Base-by-base conservation (phyloP, 2,113 vertebrate species). In the Oryzias curvinotus region DNA sequence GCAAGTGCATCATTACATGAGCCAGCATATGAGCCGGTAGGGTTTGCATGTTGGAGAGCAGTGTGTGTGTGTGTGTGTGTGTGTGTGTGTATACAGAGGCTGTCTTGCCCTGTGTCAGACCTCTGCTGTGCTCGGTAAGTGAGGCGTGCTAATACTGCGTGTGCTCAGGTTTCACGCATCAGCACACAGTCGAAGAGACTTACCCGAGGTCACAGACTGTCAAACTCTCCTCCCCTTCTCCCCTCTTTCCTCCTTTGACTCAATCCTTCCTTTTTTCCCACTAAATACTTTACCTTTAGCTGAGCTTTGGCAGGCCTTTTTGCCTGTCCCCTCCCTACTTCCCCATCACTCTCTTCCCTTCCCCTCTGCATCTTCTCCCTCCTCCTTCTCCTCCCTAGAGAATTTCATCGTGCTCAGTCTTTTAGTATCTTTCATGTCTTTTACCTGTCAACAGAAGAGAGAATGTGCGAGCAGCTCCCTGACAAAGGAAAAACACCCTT, bases 81-180 rank as follows among this genome's bases (percentile, higher is more conserved):
- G 57, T 71, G 73, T 75, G 78, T 78, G 74, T 77, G 55, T 50
- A 14, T 28, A 28, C 66, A 69, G 50, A 77, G 65, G 70, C 63
- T 80, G 84, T 72, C 75, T 71, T 79, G 79, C 77, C 84, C 88
- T 80, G 75, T 87, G 88, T 85, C 81, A 82, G 85, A 77, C 78
- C 83, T 90, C 85, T 82, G 83, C 80, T 87, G 88, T 85, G 87
- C 86, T 87, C 73, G 71, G 82, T 84, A 87, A 90, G 88, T 87
- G 84, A 86, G 86, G 85, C 87, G 73, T 88, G 79, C 82, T 91
- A 89, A 90, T 89, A 84, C 85, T 82, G 88, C 85, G 85, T 89
- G 88, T 89, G 90, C 86, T 87, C 86, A 90, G 85, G 87, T 89
- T 90, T 89, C 86, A 90, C 73, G 86, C 90, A 85, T 90, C 88